Conservation (phyloP, 2,797 vertebrate species). For the Myotis planiceps region DNA sequence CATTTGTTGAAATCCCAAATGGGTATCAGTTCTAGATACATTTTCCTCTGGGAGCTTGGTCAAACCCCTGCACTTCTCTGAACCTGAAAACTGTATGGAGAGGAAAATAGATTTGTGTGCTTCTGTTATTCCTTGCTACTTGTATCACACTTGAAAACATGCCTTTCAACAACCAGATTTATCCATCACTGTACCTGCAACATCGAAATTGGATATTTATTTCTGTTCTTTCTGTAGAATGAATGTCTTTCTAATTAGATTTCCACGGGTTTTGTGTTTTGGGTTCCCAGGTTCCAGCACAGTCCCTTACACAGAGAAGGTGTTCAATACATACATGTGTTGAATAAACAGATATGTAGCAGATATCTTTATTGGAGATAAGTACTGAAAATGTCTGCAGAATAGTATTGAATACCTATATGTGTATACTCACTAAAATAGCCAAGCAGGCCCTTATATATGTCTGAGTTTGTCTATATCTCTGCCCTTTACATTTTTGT, state of each 20-base stretch:
- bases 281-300: background rate
- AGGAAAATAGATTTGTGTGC: background rate
- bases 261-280: background rate
- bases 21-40: background rate
- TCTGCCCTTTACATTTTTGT: background rate
- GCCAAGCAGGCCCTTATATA: background rate
- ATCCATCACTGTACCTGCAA: background rate
- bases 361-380: background rate
- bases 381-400: background rate
- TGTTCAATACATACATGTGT: background rate
- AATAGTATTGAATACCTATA: background rate
- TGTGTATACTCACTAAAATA: background rate
- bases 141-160: background rate
- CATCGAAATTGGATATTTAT: background rate
- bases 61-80: background rate
- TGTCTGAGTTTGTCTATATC: background rate
- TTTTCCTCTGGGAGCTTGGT: background rate
- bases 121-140: background rate
- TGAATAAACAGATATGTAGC: background rate
- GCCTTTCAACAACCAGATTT: background rate
- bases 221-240: constrained; percentile 26
- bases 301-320: background rate
- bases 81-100: background rate
- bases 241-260: background rate
- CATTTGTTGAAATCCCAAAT: background rate